Percentiles rank a stretch among this genome's conserved stretches.
These are phyloP conservation scores for Eulithis testata DNA, from an alignment of 2,888 invertebrate genomes.

Conservation along the genomic window DNA sequence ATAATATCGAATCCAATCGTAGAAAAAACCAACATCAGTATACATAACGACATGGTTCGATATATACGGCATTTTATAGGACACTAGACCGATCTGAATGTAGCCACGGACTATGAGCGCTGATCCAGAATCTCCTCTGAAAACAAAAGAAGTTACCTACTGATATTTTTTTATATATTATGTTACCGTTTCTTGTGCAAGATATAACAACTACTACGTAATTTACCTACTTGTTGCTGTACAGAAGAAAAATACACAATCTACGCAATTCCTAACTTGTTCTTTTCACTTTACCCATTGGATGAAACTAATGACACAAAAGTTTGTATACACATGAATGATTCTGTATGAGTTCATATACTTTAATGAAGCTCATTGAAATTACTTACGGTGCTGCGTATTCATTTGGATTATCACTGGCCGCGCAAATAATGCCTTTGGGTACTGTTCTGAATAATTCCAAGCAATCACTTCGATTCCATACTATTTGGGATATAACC, in stretches of 20 bases:
- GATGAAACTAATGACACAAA: too few species aligned
- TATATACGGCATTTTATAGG: conserved; percentile 46
- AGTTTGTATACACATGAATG: too few species aligned
- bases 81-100: conserved; percentile 58
- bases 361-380: too few species aligned
- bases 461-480: conserved; percentile 34
- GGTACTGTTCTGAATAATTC: conserved; percentile 26
- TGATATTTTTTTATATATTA: too few species aligned
- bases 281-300: too few species aligned
- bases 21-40: conserved; percentile 48
- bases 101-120: conserved; percentile 48
- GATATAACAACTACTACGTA: too few species aligned
- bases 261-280: too few species aligned
- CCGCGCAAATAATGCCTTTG: conserved; percentile 44
- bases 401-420: conserved; percentile 7
- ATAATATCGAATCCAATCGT: conserved; percentile 36
- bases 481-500: conserved; percentile 35
- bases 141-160: conserved; percentile 10
- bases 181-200: too few species aligned
- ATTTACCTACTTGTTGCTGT: too few species aligned
- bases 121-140: conserved; percentile 60
- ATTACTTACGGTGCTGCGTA: conserved; percentile 46
- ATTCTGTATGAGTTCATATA: too few species aligned
- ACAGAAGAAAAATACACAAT: too few species aligned
- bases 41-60: conserved; percentile 44